Evolutionary conservation across 2,888 invertebrate genomes (phyloP), one percentile per base, ranked within the genome.

Genomic region (Unio delphinus): DNA sequence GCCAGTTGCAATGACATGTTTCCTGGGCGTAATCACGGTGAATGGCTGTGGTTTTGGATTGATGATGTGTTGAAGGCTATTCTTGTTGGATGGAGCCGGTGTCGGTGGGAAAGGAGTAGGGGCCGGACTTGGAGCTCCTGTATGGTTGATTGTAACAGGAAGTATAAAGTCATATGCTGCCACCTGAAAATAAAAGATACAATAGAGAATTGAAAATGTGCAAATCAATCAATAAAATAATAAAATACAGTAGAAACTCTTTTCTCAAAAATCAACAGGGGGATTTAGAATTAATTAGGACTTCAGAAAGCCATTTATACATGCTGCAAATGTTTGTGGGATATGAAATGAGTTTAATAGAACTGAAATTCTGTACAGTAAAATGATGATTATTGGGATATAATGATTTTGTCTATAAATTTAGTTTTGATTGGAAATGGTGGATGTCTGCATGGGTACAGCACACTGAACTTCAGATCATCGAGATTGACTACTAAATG

Each of bases 101-200:
- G 79, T 79, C 26, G 82, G 74, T 59, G 88, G 86, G 76, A 85
- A 78, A 20, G 88, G 87, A 28, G 87, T 83, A 20, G 84, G 81
- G 69, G 85, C 74, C 26, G 88, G 86, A 18, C 86, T 73, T 28
- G 88, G 87, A 23, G 87, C 88, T 34, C 82, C 83, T 20, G 84
- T 82, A 70, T 86, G 80, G 78, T 90, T 90, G 68, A 90, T 86
- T 55, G 85, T 72, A 45, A 89, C 88, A 28, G 89, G 88, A 76
- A 90, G 82, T 55, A 87, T 73, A 78, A 90, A 90, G 74, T 89
- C 88, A 83, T 90, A 90, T 8, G 89, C 86, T 23, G 90, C 89
- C 67, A 90, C 89, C 89, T 89, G 83, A 6, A 70, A 65, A 55
- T 18, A 34, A n/a, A 66, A 70, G 30, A 66, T 18, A 67, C 6